Evolutionary conservation across 2,113 vertebrate species (phyloP), one percentile per base, ranked within the genome.

Genomic region (Syngnathus scovelli): DNA sequence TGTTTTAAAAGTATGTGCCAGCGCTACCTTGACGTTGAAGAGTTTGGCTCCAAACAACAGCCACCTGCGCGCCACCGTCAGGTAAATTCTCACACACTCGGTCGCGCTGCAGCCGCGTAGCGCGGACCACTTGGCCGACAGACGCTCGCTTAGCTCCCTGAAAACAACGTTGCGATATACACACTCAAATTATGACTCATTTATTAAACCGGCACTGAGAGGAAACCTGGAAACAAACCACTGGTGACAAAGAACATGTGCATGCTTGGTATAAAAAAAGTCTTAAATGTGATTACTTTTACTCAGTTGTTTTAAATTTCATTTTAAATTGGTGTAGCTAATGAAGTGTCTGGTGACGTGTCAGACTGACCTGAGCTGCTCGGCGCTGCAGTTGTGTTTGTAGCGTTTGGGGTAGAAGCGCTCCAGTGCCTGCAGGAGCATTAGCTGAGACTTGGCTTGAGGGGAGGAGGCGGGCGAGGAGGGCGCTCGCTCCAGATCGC

Each of bases 401-500:
- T 96, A 96, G 62, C 78, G 81, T 87, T 91, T 94, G 48, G 94
- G 94, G 75, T 94, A 95, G 82, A 94, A 96, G 37, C 93, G 93
- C 64, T 95, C 93, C 59, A 95, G 82, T 15, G 89, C 90, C 76
- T 94, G 94, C 68, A 92, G 86, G 39, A 95, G 91, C 79, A 93
- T 79, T 85, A 93, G 92, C 68, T 94, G 93, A 70, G 90, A 89
- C 83, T 94, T 95, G 7, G 81, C 33, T 59, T 91, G 93, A 69
- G 91, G 87, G 1, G 92, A 86, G 75, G 90, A 85, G 43, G 88
- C 89, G 80, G 37, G 60, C 91, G 93, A 68, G 91, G 87, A 71
- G 83, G 80, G 48, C 0, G 92, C 61, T 38, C 90, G 86, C 70
- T 94, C 93, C 80, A 94, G 77, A 67, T 96, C 93, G 1, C 94